Base-by-base conservation (phyloP, 2,888 invertebrate genomes). In the Antheraea yamamai region DNA sequence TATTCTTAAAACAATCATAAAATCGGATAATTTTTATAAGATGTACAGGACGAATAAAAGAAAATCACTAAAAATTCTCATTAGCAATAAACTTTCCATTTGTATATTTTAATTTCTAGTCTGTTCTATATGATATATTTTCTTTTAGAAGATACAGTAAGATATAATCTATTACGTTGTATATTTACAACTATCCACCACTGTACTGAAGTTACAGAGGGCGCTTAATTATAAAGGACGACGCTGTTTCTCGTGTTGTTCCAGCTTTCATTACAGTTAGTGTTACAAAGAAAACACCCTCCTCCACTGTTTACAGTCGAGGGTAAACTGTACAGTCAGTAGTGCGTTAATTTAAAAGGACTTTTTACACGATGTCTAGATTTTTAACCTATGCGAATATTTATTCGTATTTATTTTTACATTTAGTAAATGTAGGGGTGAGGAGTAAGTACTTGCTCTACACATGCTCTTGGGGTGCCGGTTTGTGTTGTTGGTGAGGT, bases 291-390 rank as follows among this genome's bases (percentile, higher is more conserved):
- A 80, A 79, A 80, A 79, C 75, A 76, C 73, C 72, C 55, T 30
- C 35, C 58, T n/a, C 47, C 30, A 75, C 78, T 78, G 80, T 82
- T 83, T 81, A 80, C 79, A 81, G 78, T 80, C 78, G 70, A 81
- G 79, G 83, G 82, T 80, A 79, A 81, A 78, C 71, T 74, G 72
- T 39, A 39, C 78, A 74, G 76, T 83, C 79, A 77, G 74, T 74
- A 55, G 75, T 71, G 75, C 74, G 74, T 78, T 80, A 78, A 70
- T 71, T 77, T 61, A 71, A 58, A 72, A 75, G 64, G 26, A 39
- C 39, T 10, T 26, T 23, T 71, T 58, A 58, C 30, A 68, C 30
- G 8, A 23, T 61, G 61, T 14, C 68, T 30, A 72, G 61, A 72
- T 72, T 78, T 82, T 81, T 77, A 76, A 82, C 79, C 79, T 30